Percentiles rank a stretch among this genome's conserved stretches.
Evolutionary conservation across 2,888 invertebrate species (phyloP).

Genomic region (Euplagia quadripunctaria): DNA sequence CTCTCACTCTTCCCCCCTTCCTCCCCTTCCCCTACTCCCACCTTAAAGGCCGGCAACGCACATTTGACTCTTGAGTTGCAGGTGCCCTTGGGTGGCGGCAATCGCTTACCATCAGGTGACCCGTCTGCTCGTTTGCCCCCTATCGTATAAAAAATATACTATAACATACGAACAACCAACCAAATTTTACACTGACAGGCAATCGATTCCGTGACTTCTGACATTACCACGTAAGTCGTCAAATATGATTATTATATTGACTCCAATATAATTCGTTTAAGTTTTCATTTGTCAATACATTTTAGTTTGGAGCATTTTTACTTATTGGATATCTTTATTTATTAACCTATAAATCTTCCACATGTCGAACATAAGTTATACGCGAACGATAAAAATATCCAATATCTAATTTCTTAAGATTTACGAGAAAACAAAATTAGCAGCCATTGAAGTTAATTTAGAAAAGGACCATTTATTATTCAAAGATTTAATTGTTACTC

Average conservation of each 20-base stretch:
- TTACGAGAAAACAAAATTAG: conserved; percentile 16
- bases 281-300: not conserved
- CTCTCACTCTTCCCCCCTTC: no score
- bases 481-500: conserved; percentile 14
- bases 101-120: no score
- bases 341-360: not conserved
- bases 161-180: no score
- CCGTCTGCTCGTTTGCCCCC: no score
- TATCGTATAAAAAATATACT: no score
- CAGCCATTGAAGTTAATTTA: conserved; percentile 12
- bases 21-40: no score
- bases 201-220: no score
- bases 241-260: not conserved
- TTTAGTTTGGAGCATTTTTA: not conserved
- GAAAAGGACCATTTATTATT: conserved; percentile 8
- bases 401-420: conserved; percentile 1
- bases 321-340: not conserved
- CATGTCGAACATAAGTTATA: not conserved
- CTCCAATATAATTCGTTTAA: not conserved
- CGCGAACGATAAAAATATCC: not conserved
- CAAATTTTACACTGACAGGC: no score
- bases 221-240: not conserved
- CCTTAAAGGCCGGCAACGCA: no score
- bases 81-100: no score
- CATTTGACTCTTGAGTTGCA: no score